A percentile compares a stretch with the other conserved stretches of the same genome.
Conservation (phyloP, 2,888 invertebrate genomes). For the Drymonia ruficornis region DNA sequence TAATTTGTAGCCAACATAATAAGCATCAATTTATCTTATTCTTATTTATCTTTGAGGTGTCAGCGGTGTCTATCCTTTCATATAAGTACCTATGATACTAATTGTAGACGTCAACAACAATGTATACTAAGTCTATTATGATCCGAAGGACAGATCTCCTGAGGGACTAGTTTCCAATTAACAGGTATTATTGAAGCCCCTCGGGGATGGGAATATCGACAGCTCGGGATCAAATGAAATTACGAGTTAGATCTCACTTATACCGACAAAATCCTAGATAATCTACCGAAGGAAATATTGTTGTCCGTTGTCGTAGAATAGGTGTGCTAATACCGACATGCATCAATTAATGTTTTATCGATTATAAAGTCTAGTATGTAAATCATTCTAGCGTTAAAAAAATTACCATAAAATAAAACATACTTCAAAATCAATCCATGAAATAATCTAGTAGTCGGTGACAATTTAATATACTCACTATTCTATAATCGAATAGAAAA, state of each 20-base stretch:
- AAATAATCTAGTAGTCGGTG: too few species aligned
- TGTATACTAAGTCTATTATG: conserved; percentile 22
- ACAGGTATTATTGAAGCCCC: conserved; percentile 56
- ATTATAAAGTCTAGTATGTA: too few species aligned
- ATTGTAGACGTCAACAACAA: conserved; percentile 15
- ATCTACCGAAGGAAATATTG: conserved; percentile 44
- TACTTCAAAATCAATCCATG: too few species aligned
- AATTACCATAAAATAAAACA: too few species aligned
- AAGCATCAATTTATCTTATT: too few species aligned
- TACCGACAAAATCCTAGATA: conserved; percentile 47
- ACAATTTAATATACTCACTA: too few species aligned
- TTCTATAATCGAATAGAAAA: too few species aligned
- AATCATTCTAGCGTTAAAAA: too few species aligned
- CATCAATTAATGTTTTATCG: not conserved
- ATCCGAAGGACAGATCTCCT: conserved; percentile 34
- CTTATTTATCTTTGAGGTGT: too few species aligned
- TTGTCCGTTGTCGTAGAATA: conserved; percentile 12
- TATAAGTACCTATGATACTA: too few species aligned
- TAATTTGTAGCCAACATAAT: too few species aligned
- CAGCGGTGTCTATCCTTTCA: too few species aligned
- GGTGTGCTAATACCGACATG: not conserved
- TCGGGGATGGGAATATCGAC: conserved; percentile 51
- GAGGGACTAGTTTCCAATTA: conserved; percentile 61
- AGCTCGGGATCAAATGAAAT: conserved; percentile 59
- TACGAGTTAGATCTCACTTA: conserved; percentile 52